Base-by-base conservation (phyloP, 2,113 vertebrate species). In the Crotalus viridis region DNA sequence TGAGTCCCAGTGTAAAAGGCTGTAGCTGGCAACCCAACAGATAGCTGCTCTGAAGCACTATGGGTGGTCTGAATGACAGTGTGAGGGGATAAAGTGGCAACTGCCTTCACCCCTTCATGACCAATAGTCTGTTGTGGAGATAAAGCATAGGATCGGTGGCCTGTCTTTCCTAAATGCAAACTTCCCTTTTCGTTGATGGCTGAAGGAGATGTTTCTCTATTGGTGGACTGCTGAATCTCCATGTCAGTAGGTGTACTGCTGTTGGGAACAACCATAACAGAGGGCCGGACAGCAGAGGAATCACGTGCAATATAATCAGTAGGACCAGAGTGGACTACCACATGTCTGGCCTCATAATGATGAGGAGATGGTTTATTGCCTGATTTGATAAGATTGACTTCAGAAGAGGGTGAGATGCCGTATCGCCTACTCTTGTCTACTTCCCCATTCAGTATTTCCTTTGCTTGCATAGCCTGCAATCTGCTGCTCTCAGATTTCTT, bases 61-160 rank as follows among this genome's bases (percentile, higher is more conserved):
- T 99, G 99, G 61, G 99, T 98, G 89, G 99, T 99, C 97, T 99
- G 99, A 94, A 99, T 99, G 95, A 99, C 99, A 0, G 99, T 99
- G 95, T 99, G 99, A 12, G 99, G 98, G 28, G 98, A 98, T 94
- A 98, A 95, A 0, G 98, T 97, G 95, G 98, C 96, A 52, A 98
- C 97, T 0, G 98, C 97, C 97, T 99, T 99, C 89, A 98, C 97
- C 43, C 97, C 97, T 91, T 99, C 98, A 0, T 98, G 98, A 93
- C 98, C 98, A 94, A 98, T 97, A 22, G 97, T 97, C 93, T 99
- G 98, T 33, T 98, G 98, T 0, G 98, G 98, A 13, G 98, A 98
- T 96, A 98, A 97, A 87, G 98, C 97, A 0, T 98, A 98, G 96
- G 98, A 97, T 39, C 98, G 98, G 96, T 98, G 98, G 86, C 98